Percentiles rank a stretch among this genome's conserved stretches.
Evolutionary conservation across 2,888 invertebrate species (phyloP).

Genomic region (Lycophotia porphyrea): DNA sequence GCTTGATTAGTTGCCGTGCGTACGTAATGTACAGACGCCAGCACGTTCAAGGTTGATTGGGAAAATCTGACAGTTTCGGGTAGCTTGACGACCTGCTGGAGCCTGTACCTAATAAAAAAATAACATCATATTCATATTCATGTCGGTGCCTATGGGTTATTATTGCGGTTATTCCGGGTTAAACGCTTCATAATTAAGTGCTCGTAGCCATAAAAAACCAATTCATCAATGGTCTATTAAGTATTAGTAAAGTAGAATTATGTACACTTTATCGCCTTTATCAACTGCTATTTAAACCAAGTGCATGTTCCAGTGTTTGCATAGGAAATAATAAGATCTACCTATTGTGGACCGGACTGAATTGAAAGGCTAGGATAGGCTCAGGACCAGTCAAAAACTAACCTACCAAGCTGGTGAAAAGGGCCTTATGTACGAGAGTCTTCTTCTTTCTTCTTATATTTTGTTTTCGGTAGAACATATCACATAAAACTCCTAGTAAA

Average conservation of each 20-base stretch:
- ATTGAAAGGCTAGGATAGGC: not conserved
- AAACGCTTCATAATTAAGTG: not conserved
- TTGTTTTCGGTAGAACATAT: too few species aligned
- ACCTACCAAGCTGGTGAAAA: not conserved
- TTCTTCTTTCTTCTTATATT: too few species aligned
- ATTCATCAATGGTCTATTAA: slow-evolving; percentile 13
- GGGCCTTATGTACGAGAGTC: not conserved
- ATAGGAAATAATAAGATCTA: slow-evolving; percentile 1
- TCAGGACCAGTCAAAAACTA: not conserved
- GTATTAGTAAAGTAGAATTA: slow-evolving; percentile 15
- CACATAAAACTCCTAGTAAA: too few species aligned
- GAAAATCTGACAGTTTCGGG: too few species aligned
- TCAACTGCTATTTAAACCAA: slow-evolving; percentile 10
- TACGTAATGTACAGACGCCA: too few species aligned
- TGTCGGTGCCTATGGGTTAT: not conserved
- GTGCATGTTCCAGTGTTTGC: not conserved
- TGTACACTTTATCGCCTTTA: slow-evolving; percentile 7
- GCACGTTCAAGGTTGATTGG: too few species aligned
- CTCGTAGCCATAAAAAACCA: slow-evolving; percentile 24
- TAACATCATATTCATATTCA: not conserved
- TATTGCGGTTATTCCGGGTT: not conserved
- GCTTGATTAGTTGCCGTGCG: too few species aligned
- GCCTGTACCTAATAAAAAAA: not conserved
- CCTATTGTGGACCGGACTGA: not conserved
- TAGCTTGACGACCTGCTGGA: too few species aligned